Conservation (phyloP, 2,797 vertebrate species). For the Loriculus beryllinus region DNA sequence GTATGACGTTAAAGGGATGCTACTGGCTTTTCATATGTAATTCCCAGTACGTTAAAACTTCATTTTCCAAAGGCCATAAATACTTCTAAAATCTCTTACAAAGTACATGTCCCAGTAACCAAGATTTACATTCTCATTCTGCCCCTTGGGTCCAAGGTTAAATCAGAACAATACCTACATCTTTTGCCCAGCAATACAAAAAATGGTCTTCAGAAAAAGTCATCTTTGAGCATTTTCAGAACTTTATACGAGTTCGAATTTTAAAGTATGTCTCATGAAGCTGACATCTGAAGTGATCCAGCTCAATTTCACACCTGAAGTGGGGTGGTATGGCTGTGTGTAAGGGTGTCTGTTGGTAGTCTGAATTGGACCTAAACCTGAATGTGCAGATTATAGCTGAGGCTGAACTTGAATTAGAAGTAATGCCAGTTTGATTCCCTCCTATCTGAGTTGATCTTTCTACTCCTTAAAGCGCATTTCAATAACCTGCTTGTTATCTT, state of each 20-base stretch:
- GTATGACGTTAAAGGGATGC: background rate
- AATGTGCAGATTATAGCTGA: background rate
- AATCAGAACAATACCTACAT: background rate
- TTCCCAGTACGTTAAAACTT: background rate
- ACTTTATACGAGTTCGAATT: background rate
- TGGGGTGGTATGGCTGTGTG: rapidly evolving
- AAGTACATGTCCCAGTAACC: background rate
- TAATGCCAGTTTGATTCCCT: background rate
- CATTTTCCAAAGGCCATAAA: background rate
- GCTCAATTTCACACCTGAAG: background rate
- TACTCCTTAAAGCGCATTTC: background rate
- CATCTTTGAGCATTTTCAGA: background rate
- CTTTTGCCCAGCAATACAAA: background rate
- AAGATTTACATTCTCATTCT: background rate
- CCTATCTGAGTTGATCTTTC: background rate
- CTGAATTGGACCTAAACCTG: background rate
- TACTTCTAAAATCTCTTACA: background rate
- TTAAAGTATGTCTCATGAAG: background rate
- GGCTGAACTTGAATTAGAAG: background rate
- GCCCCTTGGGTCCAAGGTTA: background rate
- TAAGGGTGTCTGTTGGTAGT: rapidly evolving
- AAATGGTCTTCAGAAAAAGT: background rate
- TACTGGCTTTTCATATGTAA: background rate
- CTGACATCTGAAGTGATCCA: background rate
- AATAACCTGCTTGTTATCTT: background rate